Evolutionary conservation across 92 coral and sea anemone genomes (phyloP), one percentile per base, ranked within the genome.

Genomic region (Chrysogorgia sp.): DNA sequence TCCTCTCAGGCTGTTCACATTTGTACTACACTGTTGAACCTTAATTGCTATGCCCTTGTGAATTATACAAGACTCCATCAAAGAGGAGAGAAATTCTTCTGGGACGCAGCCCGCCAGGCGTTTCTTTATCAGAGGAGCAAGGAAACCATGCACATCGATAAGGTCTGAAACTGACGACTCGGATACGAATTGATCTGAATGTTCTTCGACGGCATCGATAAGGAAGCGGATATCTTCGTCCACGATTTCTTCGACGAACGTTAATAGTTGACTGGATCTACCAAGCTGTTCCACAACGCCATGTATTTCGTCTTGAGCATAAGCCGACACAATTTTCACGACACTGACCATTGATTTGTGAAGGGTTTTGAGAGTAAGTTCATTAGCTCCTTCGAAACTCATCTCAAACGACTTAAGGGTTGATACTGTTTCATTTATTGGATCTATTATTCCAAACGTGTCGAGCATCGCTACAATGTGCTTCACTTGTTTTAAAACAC

Each of bases 171-270:
- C 98, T 1, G 81, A 83, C 17, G 98, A 86, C 65, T 89, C 98
- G 9, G 92, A 93, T 32, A 94, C 92, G 56, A 88, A 89, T 52
- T 91, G 97, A 58, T 94, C 98, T 5, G 98, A 94, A 75, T 89
- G 98, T 63, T 94, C 98, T 63, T 94, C 98, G 1, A 94, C 98
- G 50, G 97, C 98, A 67, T 94, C 98, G 33, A 94, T 84, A 26
- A 94, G 85, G 56, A 92, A 85, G 0, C 88, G 86, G 30, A 94
- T 94, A 86, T 94, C 93, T 76, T 94, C 98, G 49, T 86, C 88
- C 1, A 93, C 96, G 24, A 93, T 88, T 80, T 89, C 86, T 62
- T 74, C 61, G 65, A 91, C 74, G 47, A 94, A 94, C 0, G 70
- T 67, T 20, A 92, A 69, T 55, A 94, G 71, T 21, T 86, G 97